phyloP scores from a whole-genome alignment of 2,888 invertebrate species.

The Pristionchus maxplancki region DNA sequence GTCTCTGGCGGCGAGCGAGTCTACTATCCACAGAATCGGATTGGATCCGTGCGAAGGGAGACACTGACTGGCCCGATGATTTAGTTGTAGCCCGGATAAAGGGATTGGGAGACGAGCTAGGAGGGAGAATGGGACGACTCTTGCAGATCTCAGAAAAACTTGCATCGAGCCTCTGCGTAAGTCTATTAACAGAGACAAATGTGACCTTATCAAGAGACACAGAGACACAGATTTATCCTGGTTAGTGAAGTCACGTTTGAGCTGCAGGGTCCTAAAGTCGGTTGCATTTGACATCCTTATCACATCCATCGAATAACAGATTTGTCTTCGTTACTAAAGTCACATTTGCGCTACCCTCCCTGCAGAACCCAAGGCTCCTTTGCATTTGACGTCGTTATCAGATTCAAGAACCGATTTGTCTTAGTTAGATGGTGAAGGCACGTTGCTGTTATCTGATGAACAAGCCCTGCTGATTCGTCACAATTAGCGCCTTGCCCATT shows the following conservation, averaged over 20 bases:
- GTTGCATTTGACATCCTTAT: too few species aligned
- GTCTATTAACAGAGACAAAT: neutral
- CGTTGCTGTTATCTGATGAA: neutral
- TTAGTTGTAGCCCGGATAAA: neutral
- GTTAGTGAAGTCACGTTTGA: neutral
- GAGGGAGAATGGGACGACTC: neutral
- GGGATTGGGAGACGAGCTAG: neutral
- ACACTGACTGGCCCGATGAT: neutral
- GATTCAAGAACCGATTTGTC: too few species aligned
- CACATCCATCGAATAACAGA: too few species aligned
- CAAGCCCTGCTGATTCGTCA: neutral
- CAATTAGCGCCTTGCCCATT: neutral
- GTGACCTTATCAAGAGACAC: neutral
- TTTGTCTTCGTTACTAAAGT: too few species aligned
- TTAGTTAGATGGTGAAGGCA: too few species aligned
- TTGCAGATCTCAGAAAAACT: neutral
- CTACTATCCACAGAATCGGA: neutral
- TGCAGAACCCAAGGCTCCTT: too few species aligned
- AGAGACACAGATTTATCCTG: neutral
- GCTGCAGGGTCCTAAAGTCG: too few species aligned
- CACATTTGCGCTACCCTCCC: too few species aligned
- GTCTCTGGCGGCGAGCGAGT: too few species aligned
- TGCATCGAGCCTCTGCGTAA: neutral
- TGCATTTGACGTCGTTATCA: too few species aligned
- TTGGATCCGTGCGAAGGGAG: neutral